Percentiles rank a stretch among this genome's conserved stretches.
phyloP scores from a whole-genome alignment of 1,140 invertebrate species.

The Leucophenga varia region DNA sequence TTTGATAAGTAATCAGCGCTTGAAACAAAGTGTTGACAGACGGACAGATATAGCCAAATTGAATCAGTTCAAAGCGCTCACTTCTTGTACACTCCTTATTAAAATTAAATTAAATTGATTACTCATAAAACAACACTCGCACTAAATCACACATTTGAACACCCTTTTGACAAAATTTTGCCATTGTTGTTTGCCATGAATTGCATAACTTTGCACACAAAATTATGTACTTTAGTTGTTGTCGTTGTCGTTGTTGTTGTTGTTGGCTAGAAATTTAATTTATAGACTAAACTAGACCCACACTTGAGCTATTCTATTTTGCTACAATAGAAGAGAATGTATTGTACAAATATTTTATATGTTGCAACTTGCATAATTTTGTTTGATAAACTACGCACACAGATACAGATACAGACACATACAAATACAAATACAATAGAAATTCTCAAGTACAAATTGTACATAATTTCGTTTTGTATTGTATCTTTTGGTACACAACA shows the following conservation, averaged over 20 bases:
- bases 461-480: slow-evolving; percentile 37
- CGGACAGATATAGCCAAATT: too few species aligned
- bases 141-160: slow-evolving; percentile 28
- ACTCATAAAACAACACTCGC: too few species aligned
- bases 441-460: slow-evolving; percentile 23
- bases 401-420: too few species aligned
- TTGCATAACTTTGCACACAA: too few species aligned
- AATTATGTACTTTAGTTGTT: slow-evolving; percentile 4
- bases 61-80: slow-evolving; percentile 27
- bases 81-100: too few species aligned
- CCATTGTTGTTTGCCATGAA: slow-evolving; percentile 21
- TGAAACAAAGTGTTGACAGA: too few species aligned
- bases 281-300: slow-evolving; percentile 30
- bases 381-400: slow-evolving; percentile 2
- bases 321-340: too few species aligned
- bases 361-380: slow-evolving; percentile 2
- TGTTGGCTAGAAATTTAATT: too few species aligned
- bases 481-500: neutral
- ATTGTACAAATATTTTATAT: neutral
- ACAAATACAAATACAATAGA: too few species aligned
- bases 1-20: too few species aligned
- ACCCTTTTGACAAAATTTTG: slow-evolving; percentile 24
- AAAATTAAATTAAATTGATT: too few species aligned
- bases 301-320: too few species aligned
- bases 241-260: slow-evolving; percentile 24